phyloP scores from a whole-genome alignment of 2,113 vertebrate genomes.

The Lota lota region DNA sequence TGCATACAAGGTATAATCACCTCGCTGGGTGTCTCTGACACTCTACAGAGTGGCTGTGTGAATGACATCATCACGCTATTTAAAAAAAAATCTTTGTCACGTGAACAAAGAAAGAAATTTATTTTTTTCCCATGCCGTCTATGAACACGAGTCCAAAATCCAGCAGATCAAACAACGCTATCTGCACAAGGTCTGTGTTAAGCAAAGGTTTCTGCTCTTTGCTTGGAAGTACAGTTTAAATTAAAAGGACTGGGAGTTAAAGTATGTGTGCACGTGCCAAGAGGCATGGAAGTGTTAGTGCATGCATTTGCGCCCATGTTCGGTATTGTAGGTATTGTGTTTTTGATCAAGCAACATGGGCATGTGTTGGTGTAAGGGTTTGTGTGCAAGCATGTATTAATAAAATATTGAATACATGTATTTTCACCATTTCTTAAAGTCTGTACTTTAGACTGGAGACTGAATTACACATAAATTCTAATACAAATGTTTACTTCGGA shows the following conservation, averaged over 20 bases:
- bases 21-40: no score
- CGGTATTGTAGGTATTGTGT: no score
- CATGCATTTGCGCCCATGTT: no score
- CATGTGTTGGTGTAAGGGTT: background rate
- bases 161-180: slow-evolving; percentile 64
- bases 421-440: no score
- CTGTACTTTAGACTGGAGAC: no score
- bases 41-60: no score
- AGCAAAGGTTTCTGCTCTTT: slow-evolving; percentile 69
- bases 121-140: slow-evolving; percentile 48
- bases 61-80: slow-evolving; percentile 34
- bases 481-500: no score
- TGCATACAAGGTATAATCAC: no score
- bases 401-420: background rate
- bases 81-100: slow-evolving; percentile 36
- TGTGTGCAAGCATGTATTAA: background rate
- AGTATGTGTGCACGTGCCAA: slow-evolving; percentile 23
- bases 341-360: background rate
- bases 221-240: slow-evolving; percentile 57
- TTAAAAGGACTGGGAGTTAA: slow-evolving; percentile 48
- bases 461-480: no score
- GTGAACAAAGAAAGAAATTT: slow-evolving; percentile 22
- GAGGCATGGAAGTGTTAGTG: background rate
- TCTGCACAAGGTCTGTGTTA: slow-evolving; percentile 61
- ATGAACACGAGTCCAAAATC: slow-evolving; percentile 59